phyloP scores from a whole-genome alignment of 92 coral and sea anemone species.

The Paramuricea clavata region DNA sequence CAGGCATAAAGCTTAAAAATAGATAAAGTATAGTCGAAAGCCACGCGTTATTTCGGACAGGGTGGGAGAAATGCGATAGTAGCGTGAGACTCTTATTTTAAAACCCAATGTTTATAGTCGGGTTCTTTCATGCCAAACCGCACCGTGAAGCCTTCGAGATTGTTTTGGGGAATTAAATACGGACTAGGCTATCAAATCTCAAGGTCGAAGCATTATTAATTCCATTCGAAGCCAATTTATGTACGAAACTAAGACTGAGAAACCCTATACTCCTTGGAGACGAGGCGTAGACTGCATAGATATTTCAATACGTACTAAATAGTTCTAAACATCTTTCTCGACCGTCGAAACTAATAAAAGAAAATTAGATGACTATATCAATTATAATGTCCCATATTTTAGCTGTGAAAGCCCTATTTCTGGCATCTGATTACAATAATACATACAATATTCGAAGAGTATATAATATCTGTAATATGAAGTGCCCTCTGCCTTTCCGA shows the following conservation, averaged over 20 bases:
- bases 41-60: background rate
- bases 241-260: background rate
- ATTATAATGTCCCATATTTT: background rate
- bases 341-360: background rate
- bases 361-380: background rate
- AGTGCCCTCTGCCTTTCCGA: background rate
- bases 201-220: background rate
- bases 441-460: background rate
- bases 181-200: background rate
- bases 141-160: slow-evolving; percentile 25
- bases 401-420: slow-evolving; percentile 3
- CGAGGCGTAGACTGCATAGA: background rate
- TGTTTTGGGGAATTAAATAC: background rate
- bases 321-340: background rate
- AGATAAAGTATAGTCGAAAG: background rate
- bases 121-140: slow-evolving; percentile 45
- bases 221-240: background rate
- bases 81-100: slow-evolving; percentile 26
- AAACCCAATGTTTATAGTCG: slow-evolving; percentile 43
- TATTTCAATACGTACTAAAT: background rate
- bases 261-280: too few species aligned
- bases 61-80: background rate
- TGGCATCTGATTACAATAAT: slow-evolving; percentile 7
- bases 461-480: background rate
- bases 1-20: background rate